Evolutionary conservation across 2,113 vertebrate genomes (phyloP), one percentile per base, ranked within the genome.

Genomic region (Larimichthys crocea): DNA sequence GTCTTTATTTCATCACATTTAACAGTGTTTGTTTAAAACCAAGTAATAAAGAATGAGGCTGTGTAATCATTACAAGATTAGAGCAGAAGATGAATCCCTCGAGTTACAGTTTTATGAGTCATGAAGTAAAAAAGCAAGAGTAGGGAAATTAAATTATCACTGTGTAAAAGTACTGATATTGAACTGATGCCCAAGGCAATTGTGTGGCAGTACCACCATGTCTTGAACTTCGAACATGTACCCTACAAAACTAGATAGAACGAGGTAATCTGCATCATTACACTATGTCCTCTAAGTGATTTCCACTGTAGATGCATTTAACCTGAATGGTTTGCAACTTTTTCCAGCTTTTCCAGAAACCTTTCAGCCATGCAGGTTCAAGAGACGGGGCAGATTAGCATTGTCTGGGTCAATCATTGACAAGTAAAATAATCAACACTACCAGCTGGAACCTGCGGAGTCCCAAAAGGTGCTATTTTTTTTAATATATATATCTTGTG

Each of bases 1-100:
- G 64, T 67, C 19, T 78, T 86, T 3, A 22, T 64, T 66, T 56
- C 20, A 44, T 53, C n/a, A 10, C n/a, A 12, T 22, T 6, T 29
- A 15, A 11, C 40, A 57, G 16, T 31, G 2, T 20, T 9, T 72
- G 12, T 8, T 52, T 53, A 10, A 59, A 31, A 31, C n/a, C 11
- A 60, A 15, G 31, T 60, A 14, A 46, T 29, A 5, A 14, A 40
- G 40, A 44, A 55, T 16, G 20, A 50, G 19, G 8, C 46, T 29
- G 5, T 14, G 5, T 60, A n/a, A 16, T 31, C 5, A 49, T 71
- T 7, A 22, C 29, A 10, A 11, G 10, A 8, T 26, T 44, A 5
- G 16, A 57, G 4, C 11, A 46, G 11, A 48, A 31, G 2, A 66
- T 57, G 3, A 11, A 42, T 16, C 15, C 44, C 2, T 40, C 1